Conservation (phyloP, 2,888 invertebrate genomes). For the Nymphalis urticae region DNA sequence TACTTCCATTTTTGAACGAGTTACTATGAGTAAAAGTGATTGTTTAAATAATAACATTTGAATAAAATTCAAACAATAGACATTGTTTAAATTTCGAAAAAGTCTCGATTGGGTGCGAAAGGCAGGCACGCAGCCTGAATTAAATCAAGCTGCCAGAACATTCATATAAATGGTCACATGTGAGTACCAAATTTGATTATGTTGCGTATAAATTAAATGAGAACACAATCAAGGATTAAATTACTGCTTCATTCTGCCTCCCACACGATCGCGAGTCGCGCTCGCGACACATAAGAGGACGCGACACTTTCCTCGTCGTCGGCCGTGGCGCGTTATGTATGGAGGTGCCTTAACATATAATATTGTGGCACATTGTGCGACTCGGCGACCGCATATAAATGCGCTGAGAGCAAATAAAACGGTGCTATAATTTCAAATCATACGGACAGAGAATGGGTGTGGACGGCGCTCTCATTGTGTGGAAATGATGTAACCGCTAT, state of each 20-base stretch:
- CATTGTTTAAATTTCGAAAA: neutral
- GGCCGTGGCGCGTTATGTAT: slow-evolving; percentile 58
- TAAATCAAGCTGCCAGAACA: slow-evolving; percentile 17
- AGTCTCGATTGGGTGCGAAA: slow-evolving; percentile 6
- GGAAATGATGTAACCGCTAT: slow-evolving; percentile 82
- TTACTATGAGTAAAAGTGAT: neutral
- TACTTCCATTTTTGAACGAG: neutral
- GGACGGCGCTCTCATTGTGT: slow-evolving; percentile 82
- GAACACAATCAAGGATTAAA: slow-evolving; percentile 80
- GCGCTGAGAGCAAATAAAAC: slow-evolving; percentile 80
- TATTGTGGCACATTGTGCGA: slow-evolving; percentile 75
- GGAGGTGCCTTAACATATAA: slow-evolving; percentile 75
- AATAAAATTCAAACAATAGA: slow-evolving; percentile 5
- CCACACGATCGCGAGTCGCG: slow-evolving; percentile 69
- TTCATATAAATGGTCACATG: slow-evolving; percentile 71
- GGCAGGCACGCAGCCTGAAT: neutral
- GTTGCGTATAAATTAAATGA: slow-evolving; percentile 77
- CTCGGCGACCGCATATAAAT: slow-evolving; percentile 79
- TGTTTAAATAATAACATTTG: slow-evolving; percentile 1
- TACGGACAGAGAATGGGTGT: slow-evolving; percentile 83
- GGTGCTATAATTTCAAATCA: slow-evolving; percentile 83
- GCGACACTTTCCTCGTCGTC: slow-evolving; percentile 62
- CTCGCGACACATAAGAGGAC: slow-evolving; percentile 55
- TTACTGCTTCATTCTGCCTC: slow-evolving; percentile 77
- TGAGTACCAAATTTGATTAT: slow-evolving; percentile 78